Base-by-base conservation (phyloP, 2,113 vertebrate species). In the Lophius piscatorius region DNA sequence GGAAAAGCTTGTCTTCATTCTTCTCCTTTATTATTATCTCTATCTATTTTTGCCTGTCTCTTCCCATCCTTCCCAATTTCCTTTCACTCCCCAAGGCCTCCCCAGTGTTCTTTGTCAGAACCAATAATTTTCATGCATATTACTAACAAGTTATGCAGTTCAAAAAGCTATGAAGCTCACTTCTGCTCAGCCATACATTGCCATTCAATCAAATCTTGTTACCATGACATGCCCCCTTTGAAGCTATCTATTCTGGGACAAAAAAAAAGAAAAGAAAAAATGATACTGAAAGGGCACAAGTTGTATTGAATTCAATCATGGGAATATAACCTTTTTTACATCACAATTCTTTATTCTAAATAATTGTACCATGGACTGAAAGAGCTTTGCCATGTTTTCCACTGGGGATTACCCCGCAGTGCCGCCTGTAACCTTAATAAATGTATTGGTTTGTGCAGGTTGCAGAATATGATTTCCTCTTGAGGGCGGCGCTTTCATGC, bases 41-140 rank as follows among this genome's bases (percentile, higher is more conserved):
- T 28, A 20, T 44, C 17, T 47, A 9, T 48, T 10, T n/a, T 20
- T 9, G 11, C 22, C 48, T 28, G 18, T 56, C 31, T 55, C 47
- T 16, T 63, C 23, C 29, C 17, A 44, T 78, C 38, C 22, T 45
- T 49, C 45, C 29, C 18, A 51, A 64, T 65, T 69, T 49, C 23
- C 10, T 48, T 17, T 54, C 36, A 54, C 40, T 71, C n/a, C n/a
- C n/a, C 10, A 41, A 66, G 58, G 56, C 67, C 61, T 65, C 39
- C 50, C 22, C 39, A 38, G 74, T 67, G 82, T 58, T 69, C 57
- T 76, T 79, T 78, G 58, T 84, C 75, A 65, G 61, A 77, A 55
- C 72, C 45, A 73, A 39, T 45, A 58, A 26, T 36, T 55, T 6
- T 57, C 28, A 38, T 65, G 60, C 57, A 60, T 71, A 58, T 70